Base-by-base conservation (phyloP, 2,888 invertebrate species). In the Schizaphis graminum region DNA sequence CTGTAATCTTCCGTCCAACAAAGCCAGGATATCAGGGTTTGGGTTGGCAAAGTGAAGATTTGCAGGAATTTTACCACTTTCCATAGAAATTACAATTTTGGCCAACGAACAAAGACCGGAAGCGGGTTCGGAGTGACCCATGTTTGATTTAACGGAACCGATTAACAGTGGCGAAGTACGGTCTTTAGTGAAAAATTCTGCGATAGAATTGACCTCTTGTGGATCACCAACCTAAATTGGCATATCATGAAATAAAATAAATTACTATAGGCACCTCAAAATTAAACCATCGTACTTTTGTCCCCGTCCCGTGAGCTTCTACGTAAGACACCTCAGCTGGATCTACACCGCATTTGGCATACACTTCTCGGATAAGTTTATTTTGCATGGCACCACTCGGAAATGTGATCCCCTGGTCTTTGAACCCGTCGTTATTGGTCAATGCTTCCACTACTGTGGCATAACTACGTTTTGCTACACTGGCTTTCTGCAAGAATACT, bases 301-400 rank as follows among this genome's bases (percentile, higher is more conserved):
- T 99, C 94, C 99, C 99, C 41, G 99, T 99, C 93, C 99, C 99
- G 96, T 99, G 99, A 91, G 99, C 99, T 96, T 99, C 99, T 3
- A 99, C 98, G 96, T 99, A 99, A 7, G 96, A 96, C 0, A 99
- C 98, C 93, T 98, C 97, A 89, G 96, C 96, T 10, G 99, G 99
- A 95, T 98, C 97, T 92, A 99, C 96, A 0, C 97, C 97, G 67
- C 97, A 97, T 96, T 99, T 98, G 21, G 96, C 96, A 96, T 99
- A 99, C 0, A 99, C 98, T 96, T 99, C 98, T 95, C 96, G 97
- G 96, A 98, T 99, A 95, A 97, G 97, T 95, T 96, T 97, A 95
- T 97, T 97, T 96, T 98, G 98, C 97, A 98, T 97, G 90, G 96
- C 96, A 47, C 98, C 98, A 91, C 97, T 97, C 1, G 98, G 98